Evolutionary conservation across 2,888 invertebrate genomes (phyloP).

Genomic region (Tachina grossa): DNA sequence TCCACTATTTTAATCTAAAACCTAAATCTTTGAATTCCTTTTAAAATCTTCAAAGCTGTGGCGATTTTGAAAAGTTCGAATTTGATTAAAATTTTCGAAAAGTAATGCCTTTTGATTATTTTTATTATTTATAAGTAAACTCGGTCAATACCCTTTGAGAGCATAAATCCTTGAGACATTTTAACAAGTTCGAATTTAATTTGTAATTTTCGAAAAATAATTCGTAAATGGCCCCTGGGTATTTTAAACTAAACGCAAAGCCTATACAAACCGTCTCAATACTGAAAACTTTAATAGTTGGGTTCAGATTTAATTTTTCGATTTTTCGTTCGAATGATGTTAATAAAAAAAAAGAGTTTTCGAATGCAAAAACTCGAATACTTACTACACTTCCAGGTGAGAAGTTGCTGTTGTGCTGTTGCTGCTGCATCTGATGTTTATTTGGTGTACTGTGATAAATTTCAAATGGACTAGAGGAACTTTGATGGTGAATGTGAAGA

Average conservation of each 20-base stretch:
- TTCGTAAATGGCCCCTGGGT: too few species aligned
- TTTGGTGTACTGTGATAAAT: conserved; percentile 82
- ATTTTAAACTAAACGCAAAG: neutral
- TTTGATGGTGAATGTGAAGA: conserved; percentile 74
- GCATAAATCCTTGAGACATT: neutral
- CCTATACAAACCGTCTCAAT: neutral
- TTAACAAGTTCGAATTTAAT: neutral
- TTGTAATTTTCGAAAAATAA: neutral
- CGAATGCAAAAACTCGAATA: neutral
- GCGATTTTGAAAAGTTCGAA: too few species aligned
- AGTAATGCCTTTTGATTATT: too few species aligned
- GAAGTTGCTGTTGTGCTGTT: conserved; percentile 83
- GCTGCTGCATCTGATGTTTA: conserved; percentile 77
- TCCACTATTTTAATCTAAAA: too few species aligned
- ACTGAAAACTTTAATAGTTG: too few species aligned
- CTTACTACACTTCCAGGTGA: conserved; percentile 87
- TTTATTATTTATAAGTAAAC: too few species aligned
- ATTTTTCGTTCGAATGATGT: too few species aligned
- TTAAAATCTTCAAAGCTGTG: too few species aligned
- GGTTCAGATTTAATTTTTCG: too few species aligned
- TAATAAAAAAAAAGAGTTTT: neutral
- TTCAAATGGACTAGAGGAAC: conserved; percentile 81
- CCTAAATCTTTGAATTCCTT: too few species aligned
- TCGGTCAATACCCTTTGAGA: neutral
- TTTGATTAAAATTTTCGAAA: too few species aligned